Evolutionary conservation across 2,888 invertebrate genomes (phyloP), one percentile per base, ranked within the genome.

Genomic region (Drosophila pegasa): DNA sequence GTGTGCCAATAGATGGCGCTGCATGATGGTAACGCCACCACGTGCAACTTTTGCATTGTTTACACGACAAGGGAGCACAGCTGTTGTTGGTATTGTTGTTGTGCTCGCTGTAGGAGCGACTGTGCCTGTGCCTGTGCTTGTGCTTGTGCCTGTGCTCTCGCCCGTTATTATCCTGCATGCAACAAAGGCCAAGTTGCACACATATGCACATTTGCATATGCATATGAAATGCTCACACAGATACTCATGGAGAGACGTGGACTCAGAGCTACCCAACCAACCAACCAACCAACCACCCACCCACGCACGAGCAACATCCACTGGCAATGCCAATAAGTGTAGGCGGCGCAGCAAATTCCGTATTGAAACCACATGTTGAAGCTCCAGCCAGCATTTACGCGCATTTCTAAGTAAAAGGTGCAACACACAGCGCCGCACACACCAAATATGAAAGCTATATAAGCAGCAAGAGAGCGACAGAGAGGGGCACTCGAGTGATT

Each of bases 1-100:
- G 78, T 80, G 78, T 88, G 88, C 87, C 88, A 84, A 88, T 88
- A 88, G 85, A 85, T 84, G 88, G 84, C 88, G 84, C 88, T 88
- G 66, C 83, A 78, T 87, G 85, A 71, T 83, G 83, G 63, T 48
- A 61, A 59, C 50, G 62, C 58, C 62, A 88, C 83, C 88, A 84
- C 84, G 88, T 84, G 87, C 75, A 83, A 87, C 57, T 80, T 88
- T 70, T 75, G 84, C 80, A 78, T 86, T 84, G 84, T 84, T 84
- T 84, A 83, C 83, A 88, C 77, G 75, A 60, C 69, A 59, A 57
- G 47, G 70, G 60, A 55, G 51, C 68, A 55, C 64, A 60, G 29
- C 20, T 33, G 41, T 37, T 63, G 48, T 54, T 51, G 22, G 58
- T 57, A 38, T 22, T 61, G 16, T 35, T 55, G 48, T 43, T 58